phyloP scores from a whole-genome alignment of 2,797 vertebrate genomes.

The Acestrorhynchus altus region DNA sequence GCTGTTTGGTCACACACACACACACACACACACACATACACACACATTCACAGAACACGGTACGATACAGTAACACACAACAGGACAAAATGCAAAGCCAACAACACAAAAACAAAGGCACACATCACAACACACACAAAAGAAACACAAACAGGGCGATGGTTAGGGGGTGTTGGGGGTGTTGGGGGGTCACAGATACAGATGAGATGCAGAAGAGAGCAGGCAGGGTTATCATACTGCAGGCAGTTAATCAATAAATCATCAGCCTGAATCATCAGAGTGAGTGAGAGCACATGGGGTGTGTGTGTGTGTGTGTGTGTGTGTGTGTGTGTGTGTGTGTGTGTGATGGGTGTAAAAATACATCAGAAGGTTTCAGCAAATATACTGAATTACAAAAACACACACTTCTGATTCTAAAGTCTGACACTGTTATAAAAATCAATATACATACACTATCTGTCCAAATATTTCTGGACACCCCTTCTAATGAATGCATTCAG shows the following conservation, averaged over 20 bases:
- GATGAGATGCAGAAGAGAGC: conserved; percentile 58
- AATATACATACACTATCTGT: too few relatives aligned
- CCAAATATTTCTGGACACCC: too few relatives aligned
- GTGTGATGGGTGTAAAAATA: too few relatives aligned
- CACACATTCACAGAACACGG: conserved; percentile 49
- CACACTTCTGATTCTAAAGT: too few relatives aligned
- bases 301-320: too few relatives aligned
- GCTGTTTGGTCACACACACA: conserved; percentile 75
- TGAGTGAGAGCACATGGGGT: too few relatives aligned
- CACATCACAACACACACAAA: conserved; percentile 39
- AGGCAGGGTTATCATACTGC: conserved; percentile 70
- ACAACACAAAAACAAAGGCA: conserved; percentile 52
- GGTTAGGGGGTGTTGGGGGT: conserved; percentile 63
- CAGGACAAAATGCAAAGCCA: conserved; percentile 43
- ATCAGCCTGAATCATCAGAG: neutral
- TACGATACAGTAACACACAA: conserved; percentile 43
- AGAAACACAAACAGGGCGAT: conserved; percentile 56
- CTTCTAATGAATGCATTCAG: too few relatives aligned
- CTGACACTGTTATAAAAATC: too few relatives aligned
- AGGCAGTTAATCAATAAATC: conserved; percentile 55
- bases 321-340: too few relatives aligned
- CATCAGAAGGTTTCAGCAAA: too few relatives aligned
- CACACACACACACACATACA: conserved; percentile 61
- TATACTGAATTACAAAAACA: too few relatives aligned
- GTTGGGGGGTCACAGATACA: conserved; percentile 45